Evolutionary conservation across 2,888 invertebrate genomes (phyloP).

Genomic region (Phortica magna): DNA sequence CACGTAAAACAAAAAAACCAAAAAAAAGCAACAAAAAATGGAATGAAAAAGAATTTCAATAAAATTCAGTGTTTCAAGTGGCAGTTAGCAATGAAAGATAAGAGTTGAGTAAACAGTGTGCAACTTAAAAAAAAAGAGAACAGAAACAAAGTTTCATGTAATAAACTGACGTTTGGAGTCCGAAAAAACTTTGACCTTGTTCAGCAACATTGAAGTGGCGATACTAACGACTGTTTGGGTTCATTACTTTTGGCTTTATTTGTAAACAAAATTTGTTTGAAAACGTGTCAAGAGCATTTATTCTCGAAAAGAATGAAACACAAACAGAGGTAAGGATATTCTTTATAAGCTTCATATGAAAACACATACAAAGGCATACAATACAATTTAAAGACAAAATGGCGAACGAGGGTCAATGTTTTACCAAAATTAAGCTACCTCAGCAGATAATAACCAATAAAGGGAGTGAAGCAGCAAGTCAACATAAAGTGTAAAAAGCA

Average conservation of each 20-base stretch:
- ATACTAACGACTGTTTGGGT: not conserved
- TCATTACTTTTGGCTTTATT: too few species aligned
- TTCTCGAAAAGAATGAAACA: too few species aligned
- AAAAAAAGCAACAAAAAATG: conserved; percentile 41
- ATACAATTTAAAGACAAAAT: too few species aligned
- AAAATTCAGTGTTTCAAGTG: conserved; percentile 55
- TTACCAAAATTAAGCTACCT: too few species aligned
- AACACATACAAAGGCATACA: too few species aligned
- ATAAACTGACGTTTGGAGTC: too few species aligned
- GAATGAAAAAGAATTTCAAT: conserved; percentile 59
- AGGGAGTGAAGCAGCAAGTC: too few species aligned
- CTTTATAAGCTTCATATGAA: too few species aligned
- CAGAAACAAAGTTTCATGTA: not conserved
- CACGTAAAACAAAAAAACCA: conserved; percentile 39
- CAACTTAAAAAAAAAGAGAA: not conserved
- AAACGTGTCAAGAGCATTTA: not conserved
- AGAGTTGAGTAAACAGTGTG: not conserved
- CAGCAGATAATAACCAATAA: too few species aligned
- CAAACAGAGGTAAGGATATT: too few species aligned
- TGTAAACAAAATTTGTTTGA: not conserved
- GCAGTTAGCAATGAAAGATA: conserved; percentile 30
- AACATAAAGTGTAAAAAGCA: too few species aligned
- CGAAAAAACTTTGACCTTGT: not conserved
- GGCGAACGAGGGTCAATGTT: too few species aligned
- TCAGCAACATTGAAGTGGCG: not conserved